These are phyloP conservation scores for Magallana angulata DNA, from an alignment of 1,140 invertebrate species.

Conservation along the genomic window DNA sequence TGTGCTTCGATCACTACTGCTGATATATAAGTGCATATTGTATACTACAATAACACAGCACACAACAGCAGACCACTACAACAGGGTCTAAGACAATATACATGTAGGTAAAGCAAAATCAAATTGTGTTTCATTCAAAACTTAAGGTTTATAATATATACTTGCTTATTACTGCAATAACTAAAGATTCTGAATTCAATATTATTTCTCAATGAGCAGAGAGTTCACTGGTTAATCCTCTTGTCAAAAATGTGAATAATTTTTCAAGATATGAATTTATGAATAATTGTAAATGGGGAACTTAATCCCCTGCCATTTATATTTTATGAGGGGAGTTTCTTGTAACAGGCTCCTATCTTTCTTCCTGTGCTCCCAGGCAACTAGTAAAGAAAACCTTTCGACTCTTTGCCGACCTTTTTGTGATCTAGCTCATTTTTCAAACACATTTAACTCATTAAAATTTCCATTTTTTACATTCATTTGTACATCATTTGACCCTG, in stretches of 20 bases:
- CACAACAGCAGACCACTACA: too few relatives aligned
- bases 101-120: too few relatives aligned
- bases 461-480: slow-evolving; percentile 23
- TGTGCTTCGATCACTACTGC: too few relatives aligned
- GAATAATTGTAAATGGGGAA: slow-evolving; percentile 19
- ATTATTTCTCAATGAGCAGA: too few relatives aligned
- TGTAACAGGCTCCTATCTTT: not conserved
- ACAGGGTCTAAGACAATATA: too few relatives aligned
- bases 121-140: too few relatives aligned
- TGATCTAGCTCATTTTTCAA: slow-evolving; percentile 29
- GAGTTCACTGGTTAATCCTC: not conserved
- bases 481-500: not conserved
- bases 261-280: slow-evolving; percentile 19
- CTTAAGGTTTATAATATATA: too few relatives aligned
- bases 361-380: not conserved
- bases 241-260: not conserved
- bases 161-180: too few relatives aligned
- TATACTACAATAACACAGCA: too few relatives aligned
- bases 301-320: not conserved
- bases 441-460: slow-evolving; percentile 24
- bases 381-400: not conserved
- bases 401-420: not conserved
- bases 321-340: slow-evolving; percentile 15
- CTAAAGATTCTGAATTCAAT: too few relatives aligned
- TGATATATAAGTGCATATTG: too few relatives aligned